phyloP scores from a whole-genome alignment of 2,113 vertebrate genomes.

The Aviceda subcristata region DNA sequence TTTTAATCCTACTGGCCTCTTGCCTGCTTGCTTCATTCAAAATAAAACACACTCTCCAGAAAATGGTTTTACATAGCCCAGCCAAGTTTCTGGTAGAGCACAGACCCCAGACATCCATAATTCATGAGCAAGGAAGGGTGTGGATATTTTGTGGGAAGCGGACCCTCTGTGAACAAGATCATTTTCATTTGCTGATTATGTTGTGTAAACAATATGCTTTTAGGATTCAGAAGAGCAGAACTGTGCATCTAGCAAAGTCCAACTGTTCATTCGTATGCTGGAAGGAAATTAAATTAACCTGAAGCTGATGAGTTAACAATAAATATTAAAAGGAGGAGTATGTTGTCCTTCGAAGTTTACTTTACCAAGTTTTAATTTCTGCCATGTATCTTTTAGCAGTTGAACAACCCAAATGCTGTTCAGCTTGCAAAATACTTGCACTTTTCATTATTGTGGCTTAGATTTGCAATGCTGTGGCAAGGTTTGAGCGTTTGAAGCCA shows the following conservation, averaged over 20 bases:
- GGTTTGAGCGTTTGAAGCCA: neutral
- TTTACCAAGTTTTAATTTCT: neutral
- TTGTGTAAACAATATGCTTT: conserved; percentile 40
- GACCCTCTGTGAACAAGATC: conserved; percentile 33
- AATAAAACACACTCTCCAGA: conserved; percentile 48
- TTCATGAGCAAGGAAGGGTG: conserved; percentile 54
- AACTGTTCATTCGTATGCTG: neutral
- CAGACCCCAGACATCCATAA: conserved; percentile 57
- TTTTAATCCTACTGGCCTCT: conserved; percentile 54
- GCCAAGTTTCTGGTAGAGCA: conserved; percentile 57
- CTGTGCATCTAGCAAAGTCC: neutral
- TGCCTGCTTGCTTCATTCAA: conserved; percentile 54
- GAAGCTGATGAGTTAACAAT: neutral
- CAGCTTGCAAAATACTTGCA: neutral
- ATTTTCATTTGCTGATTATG: conserved; percentile 59
- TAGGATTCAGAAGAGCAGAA: conserved; percentile 14
- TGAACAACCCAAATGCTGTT: neutral
- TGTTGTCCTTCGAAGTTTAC: neutral
- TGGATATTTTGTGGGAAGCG: conserved; percentile 51
- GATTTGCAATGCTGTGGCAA: neutral
- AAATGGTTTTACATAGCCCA: conserved; percentile 30
- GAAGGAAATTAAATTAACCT: neutral
- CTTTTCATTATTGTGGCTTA: neutral
- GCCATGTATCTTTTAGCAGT: neutral
- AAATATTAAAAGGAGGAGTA: neutral